Conservation (phyloP, 2,888 invertebrate genomes). For the Strigamia maritima region DNA sequence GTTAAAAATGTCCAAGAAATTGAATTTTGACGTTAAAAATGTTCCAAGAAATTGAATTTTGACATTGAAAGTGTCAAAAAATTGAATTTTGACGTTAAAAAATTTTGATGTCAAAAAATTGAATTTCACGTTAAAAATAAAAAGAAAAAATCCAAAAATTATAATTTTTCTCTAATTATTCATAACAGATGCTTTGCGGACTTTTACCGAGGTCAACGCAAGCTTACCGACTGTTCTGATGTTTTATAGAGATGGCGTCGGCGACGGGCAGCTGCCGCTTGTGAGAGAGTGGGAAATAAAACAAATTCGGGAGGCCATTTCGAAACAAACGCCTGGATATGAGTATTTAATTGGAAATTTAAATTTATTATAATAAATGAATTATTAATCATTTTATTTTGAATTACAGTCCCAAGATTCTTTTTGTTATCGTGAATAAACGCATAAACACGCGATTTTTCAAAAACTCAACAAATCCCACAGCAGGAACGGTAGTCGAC, state of each 20-base stretch:
- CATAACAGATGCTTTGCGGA: slow-evolving; percentile 28
- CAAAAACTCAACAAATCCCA: slow-evolving; percentile 58
- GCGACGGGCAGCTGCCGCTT: slow-evolving; percentile 63
- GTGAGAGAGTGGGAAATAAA: slow-evolving; percentile 39
- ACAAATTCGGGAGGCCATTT: slow-evolving; percentile 36
- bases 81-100: too few relatives aligned
- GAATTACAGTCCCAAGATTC: slow-evolving; percentile 56
- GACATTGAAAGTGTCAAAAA: too few relatives aligned
- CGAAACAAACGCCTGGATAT: too few relatives aligned
- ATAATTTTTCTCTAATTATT: background rate
- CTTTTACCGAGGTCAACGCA: slow-evolving; percentile 58
- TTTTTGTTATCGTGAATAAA: slow-evolving; percentile 84
- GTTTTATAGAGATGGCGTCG: slow-evolving; percentile 89
- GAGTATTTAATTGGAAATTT: too few relatives aligned
- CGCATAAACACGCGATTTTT: slow-evolving; percentile 63
- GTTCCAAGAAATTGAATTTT: too few relatives aligned
- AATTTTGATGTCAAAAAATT: too few relatives aligned
- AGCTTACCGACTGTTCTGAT: slow-evolving; percentile 73
- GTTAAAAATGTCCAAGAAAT: too few relatives aligned
- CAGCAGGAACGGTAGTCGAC: slow-evolving; percentile 84
- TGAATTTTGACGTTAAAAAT: too few relatives aligned
- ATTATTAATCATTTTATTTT: too few relatives aligned
- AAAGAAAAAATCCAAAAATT: too few relatives aligned
- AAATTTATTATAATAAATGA: too few relatives aligned
- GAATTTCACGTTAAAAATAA: too few relatives aligned